Evolutionary conservation across 2,888 invertebrate species (phyloP), one percentile per base, ranked within the genome.

Genomic region (Phyto melanocephala): DNA sequence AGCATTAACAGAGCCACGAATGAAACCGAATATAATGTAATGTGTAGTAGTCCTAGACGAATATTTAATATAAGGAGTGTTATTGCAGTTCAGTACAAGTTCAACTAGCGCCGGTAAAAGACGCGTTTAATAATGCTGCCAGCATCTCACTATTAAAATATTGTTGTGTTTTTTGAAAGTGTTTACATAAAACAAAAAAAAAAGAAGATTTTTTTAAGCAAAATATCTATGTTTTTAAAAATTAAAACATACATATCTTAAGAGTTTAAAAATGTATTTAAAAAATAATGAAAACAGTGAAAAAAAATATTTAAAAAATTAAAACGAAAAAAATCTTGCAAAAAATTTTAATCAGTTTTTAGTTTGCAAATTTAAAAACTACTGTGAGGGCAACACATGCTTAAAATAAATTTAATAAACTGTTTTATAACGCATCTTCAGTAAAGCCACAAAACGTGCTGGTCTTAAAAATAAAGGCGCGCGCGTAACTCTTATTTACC

Each of bases 101-200:
- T 86, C 80, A 84, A 84, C 83, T 85, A 85, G 80, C 85, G 86
- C 85, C 86, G 87, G 85, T 84, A 85, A 70, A 80, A 81, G 86
- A 87, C 85, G 86, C 83, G 24, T 10, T 58, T 17, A 17, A 24
- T 62, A 80, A 78, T 42, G 8, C 42, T n/a, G 42, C n/a, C 47
- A 65, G 35, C 6, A 33, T 15, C 13, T 56, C 10, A 6, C 6
- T 28, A 28, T 28, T n/a, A 1, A 4, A 15, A 11, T 24, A 42
- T 72, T 54, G 2, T 40, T 62, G 65, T 58, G 54, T 54, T 58
- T 52, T 45, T 20, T 56, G 35, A 65, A 22, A 8, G 45, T 65
- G 54, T 54, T 47, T 28, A 20, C 20, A 58, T 17, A 8, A 10
- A 20, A 79, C 50, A 45, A 33, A 42, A 28, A 24, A 35, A 17